Evolutionary conservation across 2,113 vertebrate species (phyloP).

Genomic region (Callorhinus ursinus): DNA sequence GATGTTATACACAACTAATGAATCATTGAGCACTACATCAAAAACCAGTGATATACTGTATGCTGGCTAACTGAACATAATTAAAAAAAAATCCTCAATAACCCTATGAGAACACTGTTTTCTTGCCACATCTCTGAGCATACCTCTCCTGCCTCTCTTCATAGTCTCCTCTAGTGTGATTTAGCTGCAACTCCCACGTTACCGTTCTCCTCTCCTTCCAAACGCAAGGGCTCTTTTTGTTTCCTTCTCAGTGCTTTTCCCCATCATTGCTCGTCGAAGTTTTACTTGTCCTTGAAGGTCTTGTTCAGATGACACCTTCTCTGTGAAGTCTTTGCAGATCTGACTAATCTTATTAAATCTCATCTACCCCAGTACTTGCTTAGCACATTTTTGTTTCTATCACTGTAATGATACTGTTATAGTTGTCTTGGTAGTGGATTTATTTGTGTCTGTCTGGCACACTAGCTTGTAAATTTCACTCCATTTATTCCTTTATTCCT

Average conservation of each 20-base stretch:
- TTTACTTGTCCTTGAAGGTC: neutral
- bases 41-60: neutral
- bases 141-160: neutral
- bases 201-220: neutral
- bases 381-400: neutral
- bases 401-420: neutral
- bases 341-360: neutral
- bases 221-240: neutral
- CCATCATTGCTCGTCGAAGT: conserved; percentile 10
- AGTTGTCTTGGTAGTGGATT: neutral
- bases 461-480: neutral
- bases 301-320: neutral
- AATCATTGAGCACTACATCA: neutral
- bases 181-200: neutral
- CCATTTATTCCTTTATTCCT: neutral
- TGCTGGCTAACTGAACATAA: neutral
- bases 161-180: neutral
- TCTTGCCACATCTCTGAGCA: neutral
- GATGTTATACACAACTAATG: too few species aligned
- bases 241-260: neutral
- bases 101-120: neutral
- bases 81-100: neutral
- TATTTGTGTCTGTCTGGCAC: neutral
- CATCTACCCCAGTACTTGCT: neutral
- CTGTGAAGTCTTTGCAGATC: neutral